Conservation (phyloP, 2,888 invertebrate species). For the Drosophila sordidula region DNA sequence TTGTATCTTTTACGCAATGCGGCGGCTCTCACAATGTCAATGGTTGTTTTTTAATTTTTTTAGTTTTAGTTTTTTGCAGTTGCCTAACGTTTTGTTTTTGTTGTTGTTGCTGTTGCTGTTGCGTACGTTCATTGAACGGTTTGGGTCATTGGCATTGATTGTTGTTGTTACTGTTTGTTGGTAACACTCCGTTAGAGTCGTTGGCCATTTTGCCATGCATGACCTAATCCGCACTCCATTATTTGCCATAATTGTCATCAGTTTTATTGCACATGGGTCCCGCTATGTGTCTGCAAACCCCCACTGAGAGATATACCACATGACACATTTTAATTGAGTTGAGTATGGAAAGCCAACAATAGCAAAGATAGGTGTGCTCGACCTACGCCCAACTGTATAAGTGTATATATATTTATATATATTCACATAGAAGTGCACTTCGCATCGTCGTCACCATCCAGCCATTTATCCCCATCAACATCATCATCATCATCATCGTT, state of each 20-base stretch:
- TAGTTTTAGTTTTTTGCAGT: conserved; percentile 9
- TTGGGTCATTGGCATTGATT: conserved; percentile 48
- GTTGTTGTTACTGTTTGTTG: conserved; percentile 19
- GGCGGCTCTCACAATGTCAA: conserved; percentile 50
- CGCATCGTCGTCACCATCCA: conserved; percentile 10
- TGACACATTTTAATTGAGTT: conserved; percentile 57
- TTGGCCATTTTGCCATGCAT: conserved; percentile 58
- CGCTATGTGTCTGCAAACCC: background rate
- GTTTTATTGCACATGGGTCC: conserved; percentile 36
- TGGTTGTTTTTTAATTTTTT: conserved; percentile 37
- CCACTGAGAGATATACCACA: conserved; percentile 4
- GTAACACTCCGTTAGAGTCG: conserved; percentile 43
- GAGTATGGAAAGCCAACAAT: conserved; percentile 18
- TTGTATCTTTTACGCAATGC: conserved; percentile 53
- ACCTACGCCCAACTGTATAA: conserved; percentile 53
- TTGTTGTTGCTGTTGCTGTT: conserved; percentile 21
- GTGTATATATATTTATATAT: background rate
- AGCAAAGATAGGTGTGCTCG: conserved; percentile 45
- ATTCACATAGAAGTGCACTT: conserved; percentile 34
- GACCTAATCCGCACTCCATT: conserved; percentile 60
- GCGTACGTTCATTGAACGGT: conserved; percentile 49
- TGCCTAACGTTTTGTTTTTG: conserved; percentile 11
- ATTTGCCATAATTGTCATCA: conserved; percentile 58
- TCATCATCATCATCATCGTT: conserved; percentile 19
- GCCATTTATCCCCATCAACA: background rate